Evolutionary conservation across 2,797 vertebrate species (phyloP).

Genomic region (Gymnodraco acuticeps): DNA sequence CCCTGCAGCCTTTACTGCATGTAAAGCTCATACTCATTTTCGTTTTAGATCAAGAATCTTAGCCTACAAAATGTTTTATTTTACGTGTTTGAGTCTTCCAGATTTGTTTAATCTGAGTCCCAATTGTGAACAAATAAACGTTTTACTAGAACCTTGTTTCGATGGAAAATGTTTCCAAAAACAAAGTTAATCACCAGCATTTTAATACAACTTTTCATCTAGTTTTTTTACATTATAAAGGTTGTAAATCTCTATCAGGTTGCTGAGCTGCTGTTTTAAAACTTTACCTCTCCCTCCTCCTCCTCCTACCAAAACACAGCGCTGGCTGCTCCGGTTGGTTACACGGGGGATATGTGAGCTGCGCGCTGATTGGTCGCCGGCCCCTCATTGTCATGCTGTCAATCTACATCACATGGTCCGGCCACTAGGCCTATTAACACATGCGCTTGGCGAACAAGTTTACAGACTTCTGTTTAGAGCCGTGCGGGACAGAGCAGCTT

Average conservation of each 20-base stretch:
- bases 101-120: neutral
- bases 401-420: constrained; percentile 88
- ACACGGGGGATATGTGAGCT: constrained; percentile 59
- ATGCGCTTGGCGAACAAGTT: constrained; percentile 82
- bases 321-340: constrained; percentile 65
- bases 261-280: constrained; percentile 58
- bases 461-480: constrained; percentile 81
- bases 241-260: constrained; percentile 7
- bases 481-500: constrained; percentile 65
- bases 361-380: constrained; percentile 89
- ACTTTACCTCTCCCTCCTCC: constrained; percentile 70
- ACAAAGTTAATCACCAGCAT: neutral
- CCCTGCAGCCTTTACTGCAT: neutral
- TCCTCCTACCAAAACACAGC: constrained; percentile 64
- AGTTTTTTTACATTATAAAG: neutral
- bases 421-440: constrained; percentile 85
- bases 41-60: neutral
- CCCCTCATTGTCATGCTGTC: constrained; percentile 90
- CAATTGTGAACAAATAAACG: neutral
- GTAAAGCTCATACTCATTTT: too few relatives aligned
- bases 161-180: neutral
- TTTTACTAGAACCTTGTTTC: neutral
- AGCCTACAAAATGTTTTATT: neutral
- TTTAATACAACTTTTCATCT: neutral
- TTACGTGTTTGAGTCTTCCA: neutral